Conservation (phyloP, 2,888 invertebrate genomes). For the Onchidella celtica region DNA sequence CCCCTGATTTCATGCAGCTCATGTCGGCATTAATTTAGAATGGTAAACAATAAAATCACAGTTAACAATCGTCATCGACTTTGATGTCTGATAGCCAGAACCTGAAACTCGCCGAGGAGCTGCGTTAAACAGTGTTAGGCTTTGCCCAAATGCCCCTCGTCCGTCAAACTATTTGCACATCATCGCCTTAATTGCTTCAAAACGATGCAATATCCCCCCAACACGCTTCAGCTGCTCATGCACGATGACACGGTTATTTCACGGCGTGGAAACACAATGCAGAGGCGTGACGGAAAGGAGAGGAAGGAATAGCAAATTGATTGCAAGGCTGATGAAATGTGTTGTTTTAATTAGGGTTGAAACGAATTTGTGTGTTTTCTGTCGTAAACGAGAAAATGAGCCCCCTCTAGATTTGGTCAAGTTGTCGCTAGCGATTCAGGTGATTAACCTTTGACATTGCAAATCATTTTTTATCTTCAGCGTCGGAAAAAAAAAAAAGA, state of each 20-base stretch:
- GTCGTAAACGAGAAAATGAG: not conserved
- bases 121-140: no score
- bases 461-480: no score
- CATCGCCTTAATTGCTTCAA: constrained; percentile 14
- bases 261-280: constrained; percentile 2
- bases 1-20: no score
- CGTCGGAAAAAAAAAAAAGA: no score
- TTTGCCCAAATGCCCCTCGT: not conserved
- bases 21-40: no score
- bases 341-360: constrained; percentile 25
- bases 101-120: no score
- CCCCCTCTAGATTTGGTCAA: not conserved
- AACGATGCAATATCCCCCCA: constrained; percentile 23
- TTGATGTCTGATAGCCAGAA: no score
- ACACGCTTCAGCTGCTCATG: constrained; percentile 25
- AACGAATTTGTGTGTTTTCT: constrained; percentile 11
- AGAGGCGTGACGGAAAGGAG: constrained; percentile 4
- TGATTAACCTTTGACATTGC: not conserved
- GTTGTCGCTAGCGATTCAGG: not conserved
- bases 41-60: no score
- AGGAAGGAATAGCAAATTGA: not conserved
- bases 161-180: not conserved
- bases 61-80: no score
- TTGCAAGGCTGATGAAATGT: constrained; percentile 7
- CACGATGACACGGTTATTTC: constrained; percentile 31